phyloP scores from a whole-genome alignment of 1,140 invertebrate genomes.

The Drosophila funebris region DNA sequence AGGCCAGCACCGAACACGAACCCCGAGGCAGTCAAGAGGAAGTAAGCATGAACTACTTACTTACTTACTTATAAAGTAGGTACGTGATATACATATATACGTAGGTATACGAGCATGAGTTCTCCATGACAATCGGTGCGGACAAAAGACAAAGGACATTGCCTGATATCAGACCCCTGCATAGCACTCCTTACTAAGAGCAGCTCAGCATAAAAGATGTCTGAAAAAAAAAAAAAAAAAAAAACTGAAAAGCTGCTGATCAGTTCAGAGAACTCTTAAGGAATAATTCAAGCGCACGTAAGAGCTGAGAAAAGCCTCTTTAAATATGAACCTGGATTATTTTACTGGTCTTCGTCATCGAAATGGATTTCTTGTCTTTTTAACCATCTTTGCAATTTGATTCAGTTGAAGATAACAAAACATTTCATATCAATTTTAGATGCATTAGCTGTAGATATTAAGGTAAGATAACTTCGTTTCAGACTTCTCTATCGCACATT shows the following conservation, averaged over 20 bases:
- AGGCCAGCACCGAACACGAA: conserved; percentile 51
- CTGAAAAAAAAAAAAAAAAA: conserved; percentile 8
- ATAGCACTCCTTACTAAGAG: background rate
- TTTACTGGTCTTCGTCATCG: background rate
- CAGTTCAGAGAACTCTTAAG: conserved; percentile 19
- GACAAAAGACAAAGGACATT: conserved; percentile 73
- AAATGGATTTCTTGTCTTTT: background rate
- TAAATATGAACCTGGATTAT: conserved; percentile 13
- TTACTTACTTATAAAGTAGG: conserved; percentile 41
- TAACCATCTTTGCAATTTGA: background rate
- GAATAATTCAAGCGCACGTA: conserved; percentile 30
- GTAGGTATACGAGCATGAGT: conserved; percentile 17
- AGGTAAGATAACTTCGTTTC: too few relatives aligned
- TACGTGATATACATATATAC: too few relatives aligned
- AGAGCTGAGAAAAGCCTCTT: conserved; percentile 34
- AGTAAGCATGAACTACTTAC: conserved; percentile 71
- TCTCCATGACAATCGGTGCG: conserved; percentile 52
- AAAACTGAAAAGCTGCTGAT: conserved; percentile 38
- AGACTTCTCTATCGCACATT: too few relatives aligned
- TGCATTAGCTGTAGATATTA: background rate
- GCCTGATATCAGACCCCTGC: conserved; percentile 15
- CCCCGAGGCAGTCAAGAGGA: conserved; percentile 59
- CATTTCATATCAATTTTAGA: background rate
- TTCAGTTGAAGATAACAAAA: background rate
- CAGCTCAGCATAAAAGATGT: conserved; percentile 10